phyloP scores from a whole-genome alignment of 2,888 invertebrate species.

The Diarsia brunnea region DNA sequence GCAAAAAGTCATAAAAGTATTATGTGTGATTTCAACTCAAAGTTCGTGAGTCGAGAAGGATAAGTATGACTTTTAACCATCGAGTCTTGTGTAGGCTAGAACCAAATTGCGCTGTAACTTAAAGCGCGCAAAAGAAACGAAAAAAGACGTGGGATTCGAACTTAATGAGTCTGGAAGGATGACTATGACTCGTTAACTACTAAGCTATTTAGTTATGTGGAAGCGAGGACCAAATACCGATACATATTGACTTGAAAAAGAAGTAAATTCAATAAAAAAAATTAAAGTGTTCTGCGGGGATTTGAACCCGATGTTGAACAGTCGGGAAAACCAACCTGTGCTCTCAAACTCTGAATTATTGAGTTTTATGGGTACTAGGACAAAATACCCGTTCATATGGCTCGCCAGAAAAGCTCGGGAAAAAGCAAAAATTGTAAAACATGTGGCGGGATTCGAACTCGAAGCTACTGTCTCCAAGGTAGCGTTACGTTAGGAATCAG shows the following conservation, averaged over 20 bases:
- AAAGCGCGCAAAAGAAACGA: not conserved
- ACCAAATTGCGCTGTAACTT: constrained; percentile 9
- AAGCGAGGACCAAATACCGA: not conserved
- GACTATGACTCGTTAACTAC: not conserved
- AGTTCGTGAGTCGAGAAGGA: no score
- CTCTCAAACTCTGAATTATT: not conserved
- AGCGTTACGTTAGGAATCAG: no score
- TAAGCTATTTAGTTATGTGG: not conserved
- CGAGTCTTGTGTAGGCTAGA: rapidly evolving
- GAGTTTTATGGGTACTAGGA: no score
- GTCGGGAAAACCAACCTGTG: not conserved
- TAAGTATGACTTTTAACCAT: not conserved
- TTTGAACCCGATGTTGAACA: not conserved
- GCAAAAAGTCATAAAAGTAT: not conserved
- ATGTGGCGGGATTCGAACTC: not conserved
- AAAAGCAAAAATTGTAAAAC: not conserved
- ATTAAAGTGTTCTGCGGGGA: not conserved
- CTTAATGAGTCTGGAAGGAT: not conserved
- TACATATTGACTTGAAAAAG: not conserved
- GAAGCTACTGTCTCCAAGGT: not conserved
- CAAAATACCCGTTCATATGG: not conserved
- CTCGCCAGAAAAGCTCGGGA: not conserved
- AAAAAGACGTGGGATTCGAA: not conserved
- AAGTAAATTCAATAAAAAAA: not conserved
- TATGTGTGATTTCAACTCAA: not conserved